These are phyloP conservation scores for Penaeus japonicus DNA, from an alignment of 1,140 invertebrate genomes.

Conservation along the genomic window DNA sequence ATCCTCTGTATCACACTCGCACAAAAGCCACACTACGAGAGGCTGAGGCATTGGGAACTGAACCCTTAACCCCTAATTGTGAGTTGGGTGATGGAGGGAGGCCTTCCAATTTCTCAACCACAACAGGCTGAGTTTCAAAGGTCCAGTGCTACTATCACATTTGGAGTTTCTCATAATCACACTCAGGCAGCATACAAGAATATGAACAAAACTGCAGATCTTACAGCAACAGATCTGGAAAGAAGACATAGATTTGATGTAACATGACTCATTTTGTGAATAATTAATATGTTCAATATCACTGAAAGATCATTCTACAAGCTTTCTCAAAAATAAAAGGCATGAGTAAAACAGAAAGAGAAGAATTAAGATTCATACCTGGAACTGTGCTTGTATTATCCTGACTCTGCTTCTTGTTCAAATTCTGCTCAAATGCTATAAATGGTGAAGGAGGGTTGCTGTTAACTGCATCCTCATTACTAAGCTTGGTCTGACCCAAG, in stretches of 20 bases:
- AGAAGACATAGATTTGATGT: background rate
- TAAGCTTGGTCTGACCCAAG: constrained; percentile 56
- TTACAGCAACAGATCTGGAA: constrained; percentile 54
- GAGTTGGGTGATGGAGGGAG: background rate
- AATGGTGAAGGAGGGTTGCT: constrained; percentile 58
- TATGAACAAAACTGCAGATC: constrained; percentile 18
- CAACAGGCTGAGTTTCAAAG: background rate
- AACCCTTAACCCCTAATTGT: background rate
- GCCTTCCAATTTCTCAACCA: background rate
- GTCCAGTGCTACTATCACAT: constrained; percentile 38
- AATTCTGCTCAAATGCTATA: constrained; percentile 59
- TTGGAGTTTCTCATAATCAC: constrained; percentile 44
- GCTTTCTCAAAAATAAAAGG: background rate
- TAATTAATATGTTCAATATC: background rate
- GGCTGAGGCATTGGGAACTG: background rate
- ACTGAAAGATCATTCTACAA: background rate
- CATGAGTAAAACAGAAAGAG: background rate
- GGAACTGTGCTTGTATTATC: constrained; percentile 53
- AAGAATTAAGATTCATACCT: constrained; percentile 24
- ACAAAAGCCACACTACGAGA: constrained; percentile 6
- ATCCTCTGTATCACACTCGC: background rate
- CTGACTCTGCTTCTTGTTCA: constrained; percentile 57
- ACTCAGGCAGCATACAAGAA: constrained; percentile 31
- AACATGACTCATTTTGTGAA: background rate
- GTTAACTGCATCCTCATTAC: constrained; percentile 59